Percentiles rank a stretch among this genome's conserved stretches.
Conservation (phyloP, 2,888 invertebrate genomes). For the Philonicus albiceps region DNA sequence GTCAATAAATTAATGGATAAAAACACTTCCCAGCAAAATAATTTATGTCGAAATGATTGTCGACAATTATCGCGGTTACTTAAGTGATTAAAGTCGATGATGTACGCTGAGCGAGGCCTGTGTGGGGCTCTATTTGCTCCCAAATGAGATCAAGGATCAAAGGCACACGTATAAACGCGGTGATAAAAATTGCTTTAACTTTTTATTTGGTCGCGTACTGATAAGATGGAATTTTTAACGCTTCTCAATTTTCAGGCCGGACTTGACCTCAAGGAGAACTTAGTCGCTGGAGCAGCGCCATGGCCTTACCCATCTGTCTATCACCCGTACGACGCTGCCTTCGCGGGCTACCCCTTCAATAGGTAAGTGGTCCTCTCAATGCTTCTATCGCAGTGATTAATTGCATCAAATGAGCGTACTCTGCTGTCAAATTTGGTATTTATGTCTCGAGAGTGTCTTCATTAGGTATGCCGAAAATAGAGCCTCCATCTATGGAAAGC, state of each 20-base stretch:
- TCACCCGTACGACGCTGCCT: conserved; percentile 92
- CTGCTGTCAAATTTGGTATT: conserved; percentile 20
- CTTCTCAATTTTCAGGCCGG: conserved; percentile 71
- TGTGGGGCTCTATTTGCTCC: not conserved
- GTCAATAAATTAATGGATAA: conserved; percentile 38
- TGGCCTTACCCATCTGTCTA: conserved; percentile 93
- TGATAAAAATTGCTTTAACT: conserved; percentile 18
- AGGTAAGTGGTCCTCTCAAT: conserved; percentile 74
- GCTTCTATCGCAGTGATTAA: not conserved
- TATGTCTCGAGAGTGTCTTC: conserved; percentile 11
- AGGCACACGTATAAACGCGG: conserved; percentile 22
- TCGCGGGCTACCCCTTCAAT: conserved; percentile 93
- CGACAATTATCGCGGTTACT: conserved; percentile 33
- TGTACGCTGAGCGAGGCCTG: not conserved
- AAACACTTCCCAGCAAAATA: conserved; percentile 27
- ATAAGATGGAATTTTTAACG: not conserved
- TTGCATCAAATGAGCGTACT: conserved; percentile 1
- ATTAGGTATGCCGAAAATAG: conserved; percentile 42
- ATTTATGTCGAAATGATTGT: conserved; percentile 39
- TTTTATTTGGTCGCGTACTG: conserved; percentile 18
- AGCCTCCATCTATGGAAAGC: conserved; percentile 27
- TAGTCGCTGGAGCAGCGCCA: conserved; percentile 80
- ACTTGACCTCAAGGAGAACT: conserved; percentile 87
- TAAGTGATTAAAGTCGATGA: conserved; percentile 2
- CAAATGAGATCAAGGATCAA: conserved; percentile 44